phyloP scores from a whole-genome alignment of 2,888 invertebrate genomes.

The Callyntrura guangdongensis region DNA sequence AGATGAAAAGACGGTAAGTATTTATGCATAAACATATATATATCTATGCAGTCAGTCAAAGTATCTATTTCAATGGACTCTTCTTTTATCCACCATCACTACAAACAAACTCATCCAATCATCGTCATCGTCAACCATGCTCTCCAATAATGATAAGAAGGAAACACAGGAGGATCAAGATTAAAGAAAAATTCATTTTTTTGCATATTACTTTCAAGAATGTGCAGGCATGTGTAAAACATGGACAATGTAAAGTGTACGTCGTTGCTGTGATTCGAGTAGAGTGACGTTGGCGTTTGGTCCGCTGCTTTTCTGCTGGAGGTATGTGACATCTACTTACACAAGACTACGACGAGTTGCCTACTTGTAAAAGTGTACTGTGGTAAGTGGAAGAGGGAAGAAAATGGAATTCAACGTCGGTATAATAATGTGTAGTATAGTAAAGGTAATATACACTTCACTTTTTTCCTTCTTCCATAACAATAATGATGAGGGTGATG shows the following conservation, averaged over 20 bases:
- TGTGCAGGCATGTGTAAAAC: constrained; percentile 42
- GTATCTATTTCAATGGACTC: constrained; percentile 60
- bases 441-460: constrained; percentile 1
- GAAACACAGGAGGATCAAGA: constrained; percentile 61
- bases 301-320: not conserved
- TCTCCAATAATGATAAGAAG: constrained; percentile 35
- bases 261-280: not conserved
- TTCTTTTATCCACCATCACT: constrained; percentile 39
- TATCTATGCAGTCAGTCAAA: not conserved
- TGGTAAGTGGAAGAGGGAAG: constrained; percentile 34
- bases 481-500: constrained; percentile 52
- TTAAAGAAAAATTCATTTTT: constrained; percentile 51
- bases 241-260: not conserved
- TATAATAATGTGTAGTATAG: not conserved
- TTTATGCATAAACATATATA: constrained; percentile 7
- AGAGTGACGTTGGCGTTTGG: constrained; percentile 30
- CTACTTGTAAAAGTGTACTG: not conserved
- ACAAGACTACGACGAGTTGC: not conserved
- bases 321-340: constrained; percentile 40
- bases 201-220: constrained; percentile 52
- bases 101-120: constrained; percentile 51
- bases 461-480: constrained; percentile 29
- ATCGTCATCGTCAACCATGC: constrained; percentile 11
- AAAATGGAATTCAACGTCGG: constrained; percentile 23
- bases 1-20: not conserved